phyloP scores from a whole-genome alignment of 2,888 invertebrate genomes.

The Cabera pusaria region DNA sequence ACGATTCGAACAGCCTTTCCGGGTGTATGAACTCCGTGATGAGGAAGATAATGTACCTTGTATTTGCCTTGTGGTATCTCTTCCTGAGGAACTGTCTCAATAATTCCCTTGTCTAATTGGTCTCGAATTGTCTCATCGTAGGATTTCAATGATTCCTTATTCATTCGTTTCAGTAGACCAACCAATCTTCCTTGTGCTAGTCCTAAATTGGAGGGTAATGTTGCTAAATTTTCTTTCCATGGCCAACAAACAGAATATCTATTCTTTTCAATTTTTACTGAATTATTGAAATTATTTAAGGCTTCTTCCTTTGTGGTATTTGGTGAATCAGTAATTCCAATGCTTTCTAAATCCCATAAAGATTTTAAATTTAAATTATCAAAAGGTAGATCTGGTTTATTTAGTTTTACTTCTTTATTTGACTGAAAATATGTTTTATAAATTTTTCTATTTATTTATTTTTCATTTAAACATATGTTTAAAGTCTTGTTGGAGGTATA shows the following conservation, averaged over 20 bases:
- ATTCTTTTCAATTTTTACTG: constrained; percentile 6
- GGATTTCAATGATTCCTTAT: not conserved
- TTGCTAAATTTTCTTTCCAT: constrained; percentile 21
- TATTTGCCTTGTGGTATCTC: not conserved
- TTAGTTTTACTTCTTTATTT: not conserved
- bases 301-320: constrained; percentile 22
- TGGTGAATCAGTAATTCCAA: constrained; percentile 31
- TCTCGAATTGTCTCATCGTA: constrained; percentile 1
- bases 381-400: constrained; percentile 26
- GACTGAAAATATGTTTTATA: constrained; percentile 23
- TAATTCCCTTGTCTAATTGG: not conserved
- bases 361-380: constrained; percentile 8
- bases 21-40: constrained; percentile 15
- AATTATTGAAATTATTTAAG: constrained; percentile 24
- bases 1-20: constrained; percentile 18
- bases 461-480: too few relatives aligned
- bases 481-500: too few relatives aligned
- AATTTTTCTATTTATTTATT: too few relatives aligned
- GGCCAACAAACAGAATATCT: constrained; percentile 29
- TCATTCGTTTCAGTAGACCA: constrained; percentile 13
- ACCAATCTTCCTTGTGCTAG: constrained; percentile 24
- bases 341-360: constrained; percentile 33
- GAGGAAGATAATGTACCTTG: constrained; percentile 28
- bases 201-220: constrained; percentile 20
- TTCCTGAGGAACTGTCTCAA: not conserved